phyloP scores from a whole-genome alignment of 1,140 invertebrate genomes.

The Drosophila insularis region DNA sequence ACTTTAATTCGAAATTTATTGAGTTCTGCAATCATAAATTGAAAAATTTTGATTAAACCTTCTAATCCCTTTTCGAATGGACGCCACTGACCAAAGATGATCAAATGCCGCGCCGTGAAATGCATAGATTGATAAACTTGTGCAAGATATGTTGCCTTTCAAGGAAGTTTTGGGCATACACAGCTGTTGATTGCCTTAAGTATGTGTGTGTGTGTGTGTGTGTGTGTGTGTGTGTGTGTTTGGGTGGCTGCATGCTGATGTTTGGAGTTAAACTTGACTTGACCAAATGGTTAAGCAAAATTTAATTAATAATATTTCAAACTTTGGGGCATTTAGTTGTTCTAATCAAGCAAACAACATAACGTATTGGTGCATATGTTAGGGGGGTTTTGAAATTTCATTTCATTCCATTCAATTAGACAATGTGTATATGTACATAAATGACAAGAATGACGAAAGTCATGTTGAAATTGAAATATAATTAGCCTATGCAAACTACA shows the following conservation, averaged over 20 bases:
- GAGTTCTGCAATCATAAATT: too few relatives aligned
- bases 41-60: too few relatives aligned
- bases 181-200: constrained; percentile 14
- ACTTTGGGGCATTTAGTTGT: constrained; percentile 35
- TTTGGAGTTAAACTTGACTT: constrained; percentile 17
- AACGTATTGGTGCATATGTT: constrained; percentile 47
- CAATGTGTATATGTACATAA: neutral
- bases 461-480: neutral
- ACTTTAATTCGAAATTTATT: too few relatives aligned
- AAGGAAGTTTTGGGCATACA: neutral
- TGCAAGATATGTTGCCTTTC: constrained; percentile 44
- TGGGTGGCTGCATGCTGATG: neutral
- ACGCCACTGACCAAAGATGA: too few relatives aligned
- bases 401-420: constrained; percentile 33
- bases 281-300: constrained; percentile 63
- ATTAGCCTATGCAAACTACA: neutral
- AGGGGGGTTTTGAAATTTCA: constrained; percentile 26
- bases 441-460: neutral
- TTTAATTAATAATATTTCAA: constrained; percentile 72
- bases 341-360: constrained; percentile 29
- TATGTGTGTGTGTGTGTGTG: constrained; percentile 36
- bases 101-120: constrained; percentile 31
- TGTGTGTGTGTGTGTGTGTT: neutral
- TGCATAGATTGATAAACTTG: constrained; percentile 67
- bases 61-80: neutral